Percentiles rank a stretch among this genome's conserved stretches.
phyloP scores from a whole-genome alignment of 1,140 invertebrate species.

The Temnothorax curvispinosus region DNA sequence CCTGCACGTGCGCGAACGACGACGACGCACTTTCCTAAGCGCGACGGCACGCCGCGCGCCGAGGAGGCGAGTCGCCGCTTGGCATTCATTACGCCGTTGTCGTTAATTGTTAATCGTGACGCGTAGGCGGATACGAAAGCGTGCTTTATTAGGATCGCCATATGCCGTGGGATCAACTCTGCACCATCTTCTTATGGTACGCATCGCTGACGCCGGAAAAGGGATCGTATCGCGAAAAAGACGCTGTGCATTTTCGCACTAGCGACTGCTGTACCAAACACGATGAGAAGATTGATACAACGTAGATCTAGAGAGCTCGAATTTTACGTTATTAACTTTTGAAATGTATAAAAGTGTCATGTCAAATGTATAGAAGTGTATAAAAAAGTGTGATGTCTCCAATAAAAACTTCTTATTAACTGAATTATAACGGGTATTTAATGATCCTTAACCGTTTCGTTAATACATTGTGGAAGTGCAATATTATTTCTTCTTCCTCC shows the following conservation, averaged over 20 bases:
- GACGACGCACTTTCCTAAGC: conserved; percentile 58
- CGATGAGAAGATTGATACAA: background rate
- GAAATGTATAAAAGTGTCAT: background rate
- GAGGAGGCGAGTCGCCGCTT: background rate
- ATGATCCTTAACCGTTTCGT: background rate
- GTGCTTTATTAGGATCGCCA: conserved; percentile 71
- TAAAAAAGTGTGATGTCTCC: background rate
- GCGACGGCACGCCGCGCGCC: conserved; percentile 37
- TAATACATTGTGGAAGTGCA: conserved; percentile 4
- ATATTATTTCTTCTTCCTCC: background rate
- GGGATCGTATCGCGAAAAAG: conserved; percentile 4
- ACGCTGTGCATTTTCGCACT: background rate
- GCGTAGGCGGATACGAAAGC: conserved; percentile 79
- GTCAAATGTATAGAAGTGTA: too few species aligned
- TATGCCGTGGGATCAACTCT: conserved; percentile 50
- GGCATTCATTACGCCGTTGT: conserved; percentile 60
- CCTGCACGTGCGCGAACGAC: conserved; percentile 56
- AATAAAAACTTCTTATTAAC: conserved; percentile 12
- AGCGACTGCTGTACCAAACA: background rate
- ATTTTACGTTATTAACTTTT: background rate
- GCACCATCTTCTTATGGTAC: conserved; percentile 53
- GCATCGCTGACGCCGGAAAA: conserved; percentile 28
- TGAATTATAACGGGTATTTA: background rate
- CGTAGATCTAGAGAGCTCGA: background rate
- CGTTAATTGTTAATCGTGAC: conserved; percentile 76